These are phyloP conservation scores for Oenanthe oenanthe DNA, from an alignment of 2,113 vertebrate species.

Conservation along the genomic window DNA sequence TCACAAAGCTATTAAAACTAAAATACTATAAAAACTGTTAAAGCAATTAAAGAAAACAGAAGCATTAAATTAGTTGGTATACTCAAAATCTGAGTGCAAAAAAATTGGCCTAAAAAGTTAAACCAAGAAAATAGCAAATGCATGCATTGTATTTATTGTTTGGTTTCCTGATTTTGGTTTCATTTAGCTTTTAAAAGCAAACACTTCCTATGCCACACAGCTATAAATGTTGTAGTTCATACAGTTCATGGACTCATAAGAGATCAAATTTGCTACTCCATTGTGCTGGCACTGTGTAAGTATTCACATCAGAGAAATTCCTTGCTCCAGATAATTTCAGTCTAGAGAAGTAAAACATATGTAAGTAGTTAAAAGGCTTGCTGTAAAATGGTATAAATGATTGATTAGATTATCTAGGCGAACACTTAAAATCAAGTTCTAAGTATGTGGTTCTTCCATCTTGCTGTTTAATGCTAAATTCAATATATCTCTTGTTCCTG, in stretches of 20 bases:
- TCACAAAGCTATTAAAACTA: not conserved
- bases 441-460: not conserved
- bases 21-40: not conserved
- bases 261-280: not conserved
- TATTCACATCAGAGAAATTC: not conserved
- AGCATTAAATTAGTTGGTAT: not conserved
- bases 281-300: not conserved
- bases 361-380: not conserved
- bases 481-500: not conserved
- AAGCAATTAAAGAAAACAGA: slow-evolving; percentile 29
- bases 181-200: not conserved
- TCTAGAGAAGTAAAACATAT: not conserved
- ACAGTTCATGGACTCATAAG: not conserved
- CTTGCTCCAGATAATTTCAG: not conserved
- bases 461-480: not conserved
- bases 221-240: not conserved
- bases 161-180: not conserved
- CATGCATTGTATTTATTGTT: not conserved
- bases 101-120: not conserved
- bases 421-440: not conserved
- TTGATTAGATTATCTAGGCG: not conserved
- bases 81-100: not conserved
- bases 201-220: not conserved
- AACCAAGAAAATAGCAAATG: not conserved
- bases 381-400: not conserved